These are phyloP conservation scores for Acanthaster planci DNA, from an alignment of 35 echinoderm and acorn worm genomes.

Conservation along the genomic window DNA sequence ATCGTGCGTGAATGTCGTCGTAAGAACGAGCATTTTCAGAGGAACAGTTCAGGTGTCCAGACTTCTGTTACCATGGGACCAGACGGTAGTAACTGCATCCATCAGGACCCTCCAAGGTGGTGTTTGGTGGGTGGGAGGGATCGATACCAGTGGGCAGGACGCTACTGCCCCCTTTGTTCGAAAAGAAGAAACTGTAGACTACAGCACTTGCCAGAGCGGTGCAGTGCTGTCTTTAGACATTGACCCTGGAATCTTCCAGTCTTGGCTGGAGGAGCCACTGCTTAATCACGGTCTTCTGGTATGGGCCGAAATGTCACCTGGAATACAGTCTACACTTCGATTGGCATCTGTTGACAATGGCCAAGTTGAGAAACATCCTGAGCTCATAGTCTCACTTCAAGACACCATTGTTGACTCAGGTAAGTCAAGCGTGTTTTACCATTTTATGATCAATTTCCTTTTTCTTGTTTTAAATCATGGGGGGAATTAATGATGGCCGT, in stretches of 20 bases:
- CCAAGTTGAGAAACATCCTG: background rate
- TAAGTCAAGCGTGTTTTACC: background rate
- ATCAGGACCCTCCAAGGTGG: background rate
- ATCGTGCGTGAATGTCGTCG: background rate
- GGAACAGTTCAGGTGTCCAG: background rate
- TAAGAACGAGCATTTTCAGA: background rate
- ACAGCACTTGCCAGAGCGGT: background rate
- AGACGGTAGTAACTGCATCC: background rate
- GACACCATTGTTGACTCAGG: constrained; percentile 17
- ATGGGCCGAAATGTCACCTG: background rate
- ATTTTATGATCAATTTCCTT: no score
- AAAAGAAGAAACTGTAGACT: background rate
- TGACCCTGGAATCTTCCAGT: background rate
- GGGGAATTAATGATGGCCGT: no score
- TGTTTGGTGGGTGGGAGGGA: background rate
- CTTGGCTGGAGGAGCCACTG: constrained; percentile 5
- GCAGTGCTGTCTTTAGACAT: background rate
- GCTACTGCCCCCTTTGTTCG: background rate
- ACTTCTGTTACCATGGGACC: background rate
- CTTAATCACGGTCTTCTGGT: background rate
- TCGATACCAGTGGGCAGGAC: background rate
- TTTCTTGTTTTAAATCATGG: no score
- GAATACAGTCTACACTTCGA: background rate
- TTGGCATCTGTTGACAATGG: constrained; percentile 9
- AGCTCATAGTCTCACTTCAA: constrained; percentile 17